Base-by-base conservation (phyloP, 2,113 vertebrate species). In the Callochromis pleurospilus region DNA sequence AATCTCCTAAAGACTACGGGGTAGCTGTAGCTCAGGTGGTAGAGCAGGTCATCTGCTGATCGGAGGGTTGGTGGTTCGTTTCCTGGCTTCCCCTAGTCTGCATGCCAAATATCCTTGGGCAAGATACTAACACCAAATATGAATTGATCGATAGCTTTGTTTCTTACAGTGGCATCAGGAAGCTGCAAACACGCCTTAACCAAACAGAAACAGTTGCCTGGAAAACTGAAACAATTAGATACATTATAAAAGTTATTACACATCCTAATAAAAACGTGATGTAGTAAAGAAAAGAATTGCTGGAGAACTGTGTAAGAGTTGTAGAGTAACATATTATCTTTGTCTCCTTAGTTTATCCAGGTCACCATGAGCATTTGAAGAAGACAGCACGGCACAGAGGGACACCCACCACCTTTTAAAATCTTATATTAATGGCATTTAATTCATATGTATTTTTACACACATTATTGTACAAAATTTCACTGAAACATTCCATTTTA, bases 321-420 rank as follows among this genome's bases (percentile, higher is more conserved):
- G 53, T n/a, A 75, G 15, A 70, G 31, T 86, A 83, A 70, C 42
- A 13, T 29, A 1, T 38, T 8, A 14, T 79, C 3, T 91, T 7
- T 92, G 11, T 90, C 26, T 77, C 29, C 56, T 0, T 49, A 97
- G 96, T 97, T 97, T 21, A 95, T 97, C 86, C 96, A 94, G 91
- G 94, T 94, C 89, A 94, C 94, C 29, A 96, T 96, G 95, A 94
- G 90, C 77, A 54, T 94, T 40, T 97, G 91, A 96, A 70, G 81
- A 88, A 70, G 79, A 81, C 3, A 3, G 8, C 24, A 36, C 3
- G 0, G 1, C 40, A 10, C 49, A 5, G 31, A 70, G 3, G 58
- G 31, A 33, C 38, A 88, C 24, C 15, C 51, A 24, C 17, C 2
- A 2, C 24, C 47, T 19, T 33, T 24, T 33, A 29, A 26, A 33